phyloP scores from a whole-genome alignment of 1,140 invertebrate genomes.

The Drosophila eugracilis region DNA sequence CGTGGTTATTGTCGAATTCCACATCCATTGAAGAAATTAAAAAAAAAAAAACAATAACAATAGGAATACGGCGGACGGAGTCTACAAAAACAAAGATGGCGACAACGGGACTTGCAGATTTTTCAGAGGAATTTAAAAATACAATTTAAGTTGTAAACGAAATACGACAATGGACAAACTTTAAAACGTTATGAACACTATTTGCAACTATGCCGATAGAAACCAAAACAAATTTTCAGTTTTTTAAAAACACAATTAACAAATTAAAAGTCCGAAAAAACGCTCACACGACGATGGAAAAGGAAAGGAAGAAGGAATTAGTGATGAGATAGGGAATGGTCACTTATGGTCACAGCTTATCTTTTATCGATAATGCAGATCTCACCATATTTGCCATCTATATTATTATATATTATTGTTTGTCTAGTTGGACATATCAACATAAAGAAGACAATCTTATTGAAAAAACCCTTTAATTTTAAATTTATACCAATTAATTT shows the following conservation, averaged over 20 bases:
- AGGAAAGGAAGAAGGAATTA: constrained; percentile 15
- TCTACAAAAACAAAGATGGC: constrained; percentile 1
- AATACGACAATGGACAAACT: not conserved
- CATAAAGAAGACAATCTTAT: no score
- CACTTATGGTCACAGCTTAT: no score
- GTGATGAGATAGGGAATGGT: not conserved
- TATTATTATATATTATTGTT: no score
- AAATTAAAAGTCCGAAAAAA: constrained; percentile 28
- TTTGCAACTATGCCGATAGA: not conserved
- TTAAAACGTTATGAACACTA: constrained; percentile 12
- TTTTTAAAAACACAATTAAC: constrained; percentile 15
- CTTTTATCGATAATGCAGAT: constrained; percentile 1
- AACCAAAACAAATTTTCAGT: not conserved
- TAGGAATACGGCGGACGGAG: not conserved
- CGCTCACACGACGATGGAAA: constrained; percentile 29
- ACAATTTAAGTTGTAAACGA: constrained; percentile 13
- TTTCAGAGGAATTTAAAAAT: not conserved
- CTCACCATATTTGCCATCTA: not conserved
- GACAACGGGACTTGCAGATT: not conserved
- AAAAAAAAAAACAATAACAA: constrained; percentile 8
- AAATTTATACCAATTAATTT: no score
- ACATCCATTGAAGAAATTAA: constrained; percentile 1
- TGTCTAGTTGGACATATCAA: no score
- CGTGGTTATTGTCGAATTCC: not conserved
- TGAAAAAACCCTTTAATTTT: no score